Conservation (phyloP, 2,113 vertebrate genomes). For the Zosterops pallidus region DNA sequence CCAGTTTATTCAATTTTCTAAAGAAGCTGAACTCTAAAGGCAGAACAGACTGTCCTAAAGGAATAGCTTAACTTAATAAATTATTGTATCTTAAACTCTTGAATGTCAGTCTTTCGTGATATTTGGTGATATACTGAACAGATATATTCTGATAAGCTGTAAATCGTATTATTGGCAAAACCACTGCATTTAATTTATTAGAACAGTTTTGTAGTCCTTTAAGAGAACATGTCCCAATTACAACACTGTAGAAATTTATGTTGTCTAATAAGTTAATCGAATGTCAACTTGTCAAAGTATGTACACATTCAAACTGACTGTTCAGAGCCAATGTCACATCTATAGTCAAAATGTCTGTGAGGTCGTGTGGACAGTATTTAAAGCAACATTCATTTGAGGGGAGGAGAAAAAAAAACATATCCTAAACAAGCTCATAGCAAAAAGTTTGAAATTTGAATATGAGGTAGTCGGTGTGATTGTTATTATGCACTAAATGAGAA, state of each 20-base stretch:
- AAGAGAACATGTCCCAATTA: not conserved
- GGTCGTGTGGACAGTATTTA: not conserved
- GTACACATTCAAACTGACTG: not conserved
- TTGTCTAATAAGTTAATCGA: not conserved
- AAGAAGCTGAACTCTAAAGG: not conserved
- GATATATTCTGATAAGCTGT: not conserved
- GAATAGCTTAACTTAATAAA: not conserved
- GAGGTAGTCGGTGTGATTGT: not conserved
- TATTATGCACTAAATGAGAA: not conserved
- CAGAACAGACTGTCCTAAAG: constrained; percentile 7
- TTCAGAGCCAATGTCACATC: not conserved
- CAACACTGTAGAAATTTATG: not conserved
- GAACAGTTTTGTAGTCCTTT: not conserved
- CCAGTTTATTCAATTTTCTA: constrained; percentile 21
- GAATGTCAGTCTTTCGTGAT: not conserved
- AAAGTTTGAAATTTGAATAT: not conserved
- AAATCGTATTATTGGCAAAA: not conserved
- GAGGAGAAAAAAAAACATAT: not conserved
- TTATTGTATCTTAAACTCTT: not conserved
- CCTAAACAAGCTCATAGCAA: not conserved
- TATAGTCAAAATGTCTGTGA: not conserved
- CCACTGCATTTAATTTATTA: not conserved
- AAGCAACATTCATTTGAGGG: fast-evolving
- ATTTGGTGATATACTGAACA: not conserved
- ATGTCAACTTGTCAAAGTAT: not conserved